These are phyloP conservation scores for Pontoporia blainvillei DNA, from an alignment of 2,113 vertebrate genomes.

Conservation along the genomic window DNA sequence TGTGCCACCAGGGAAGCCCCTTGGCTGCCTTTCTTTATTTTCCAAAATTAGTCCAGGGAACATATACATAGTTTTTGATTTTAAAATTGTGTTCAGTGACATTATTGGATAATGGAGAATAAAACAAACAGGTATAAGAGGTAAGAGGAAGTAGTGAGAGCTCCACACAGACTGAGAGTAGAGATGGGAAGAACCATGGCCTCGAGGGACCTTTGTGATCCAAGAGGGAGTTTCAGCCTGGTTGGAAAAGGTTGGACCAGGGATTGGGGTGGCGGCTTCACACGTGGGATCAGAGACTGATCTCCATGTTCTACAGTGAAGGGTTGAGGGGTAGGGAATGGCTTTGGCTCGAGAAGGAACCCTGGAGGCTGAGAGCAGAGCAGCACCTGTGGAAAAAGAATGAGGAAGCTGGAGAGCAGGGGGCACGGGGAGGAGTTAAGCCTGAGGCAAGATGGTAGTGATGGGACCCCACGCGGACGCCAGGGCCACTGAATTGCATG, in stretches of 20 bases:
- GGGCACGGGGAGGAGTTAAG: neutral
- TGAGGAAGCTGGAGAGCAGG: neutral
- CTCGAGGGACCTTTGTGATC: neutral
- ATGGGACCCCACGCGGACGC: neutral
- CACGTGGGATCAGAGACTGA: neutral
- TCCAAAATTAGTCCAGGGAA: neutral
- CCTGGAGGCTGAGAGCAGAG: neutral
- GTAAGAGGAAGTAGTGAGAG: neutral
- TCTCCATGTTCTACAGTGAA: neutral
- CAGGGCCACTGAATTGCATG: neutral
- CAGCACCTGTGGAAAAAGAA: neutral
- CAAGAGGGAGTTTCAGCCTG: neutral
- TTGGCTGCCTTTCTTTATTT: neutral
- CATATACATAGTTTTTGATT: neutral
- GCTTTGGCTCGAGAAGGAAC: neutral
- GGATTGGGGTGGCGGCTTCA: neutral
- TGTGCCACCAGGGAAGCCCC: no score
- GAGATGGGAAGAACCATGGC: neutral
- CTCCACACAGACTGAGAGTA: neutral
- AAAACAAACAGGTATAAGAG: neutral
- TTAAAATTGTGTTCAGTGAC: neutral
- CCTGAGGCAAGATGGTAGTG: neutral
- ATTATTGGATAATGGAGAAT: neutral
- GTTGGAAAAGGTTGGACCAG: neutral
- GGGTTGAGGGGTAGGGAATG: rapidly evolving